These are phyloP conservation scores for Eristalis tenax DNA, from an alignment of 2,888 invertebrate genomes.

Conservation along the genomic window DNA sequence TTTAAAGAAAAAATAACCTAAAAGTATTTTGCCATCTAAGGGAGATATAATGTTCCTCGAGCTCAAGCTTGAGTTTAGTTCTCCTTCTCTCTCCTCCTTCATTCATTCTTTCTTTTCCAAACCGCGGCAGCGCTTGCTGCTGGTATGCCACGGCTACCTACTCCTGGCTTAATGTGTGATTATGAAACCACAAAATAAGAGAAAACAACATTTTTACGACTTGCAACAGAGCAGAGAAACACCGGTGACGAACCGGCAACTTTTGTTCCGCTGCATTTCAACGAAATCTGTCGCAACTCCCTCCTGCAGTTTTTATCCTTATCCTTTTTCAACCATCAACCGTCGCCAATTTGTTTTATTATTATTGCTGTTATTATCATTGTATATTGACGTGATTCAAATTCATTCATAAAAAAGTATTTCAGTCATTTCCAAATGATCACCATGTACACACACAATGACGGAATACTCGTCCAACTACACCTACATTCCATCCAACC, in stretches of 20 bases:
- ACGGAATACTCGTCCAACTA: slow-evolving; percentile 24
- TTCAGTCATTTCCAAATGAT: slow-evolving; percentile 33
- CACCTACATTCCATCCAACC: not conserved
- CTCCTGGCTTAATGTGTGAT: slow-evolving; percentile 40
- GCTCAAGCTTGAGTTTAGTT: not conserved
- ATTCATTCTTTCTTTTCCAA: slow-evolving; percentile 22
- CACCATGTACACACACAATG: slow-evolving; percentile 25
- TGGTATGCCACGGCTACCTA: not conserved
- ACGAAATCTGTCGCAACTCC: slow-evolving; percentile 1
- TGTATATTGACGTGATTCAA: slow-evolving; percentile 48
- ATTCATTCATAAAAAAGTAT: slow-evolving; percentile 65
- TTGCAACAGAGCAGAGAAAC: slow-evolving; percentile 16
- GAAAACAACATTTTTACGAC: slow-evolving; percentile 45
- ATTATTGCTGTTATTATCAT: slow-evolving; percentile 22
- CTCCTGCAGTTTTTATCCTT: not conserved
- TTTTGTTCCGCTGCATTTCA: slow-evolving; percentile 39
- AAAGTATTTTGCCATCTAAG: slow-evolving; percentile 2
- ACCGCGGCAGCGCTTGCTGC: not conserved
- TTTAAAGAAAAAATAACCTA: slow-evolving; percentile 28
- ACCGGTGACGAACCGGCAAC: slow-evolving; percentile 37
- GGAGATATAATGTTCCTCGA: not conserved
- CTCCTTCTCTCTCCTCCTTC: not conserved
- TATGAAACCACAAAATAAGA: slow-evolving; percentile 51
- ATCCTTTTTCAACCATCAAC: slow-evolving; percentile 9
- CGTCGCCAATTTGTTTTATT: slow-evolving; percentile 29